These are phyloP conservation scores for Semotilus atromaculatus DNA, from an alignment of 2,797 vertebrate species.

Conservation along the genomic window DNA sequence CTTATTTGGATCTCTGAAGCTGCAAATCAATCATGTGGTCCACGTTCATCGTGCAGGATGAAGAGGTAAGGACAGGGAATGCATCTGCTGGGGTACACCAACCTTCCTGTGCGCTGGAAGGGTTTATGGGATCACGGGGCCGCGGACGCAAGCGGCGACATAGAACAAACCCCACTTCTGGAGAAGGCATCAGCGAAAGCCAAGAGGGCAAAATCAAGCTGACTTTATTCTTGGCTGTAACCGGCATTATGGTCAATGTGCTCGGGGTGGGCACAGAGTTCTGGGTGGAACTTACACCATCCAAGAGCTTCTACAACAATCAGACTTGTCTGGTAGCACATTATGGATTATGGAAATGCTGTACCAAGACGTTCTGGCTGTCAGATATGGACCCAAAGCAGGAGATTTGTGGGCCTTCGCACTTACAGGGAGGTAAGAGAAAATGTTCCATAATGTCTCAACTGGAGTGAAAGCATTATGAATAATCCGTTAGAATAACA, in stretches of 20 bases:
- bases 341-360: slow-evolving; percentile 80
- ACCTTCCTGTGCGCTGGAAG: slow-evolving; percentile 58
- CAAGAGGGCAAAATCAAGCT: slow-evolving; percentile 85
- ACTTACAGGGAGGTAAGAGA: slow-evolving; percentile 77
- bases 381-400: slow-evolving; percentile 70
- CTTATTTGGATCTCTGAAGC: slow-evolving; percentile 20
- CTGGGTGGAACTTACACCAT: slow-evolving; percentile 80
- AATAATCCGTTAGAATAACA: background rate
- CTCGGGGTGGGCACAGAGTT: slow-evolving; percentile 82
- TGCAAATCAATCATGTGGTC: slow-evolving; percentile 82
- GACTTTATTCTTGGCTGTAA: slow-evolving; percentile 71
- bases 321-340: slow-evolving; percentile 75
- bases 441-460: background rate
- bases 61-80: slow-evolving; percentile 67
- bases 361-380: slow-evolving; percentile 75
- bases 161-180: slow-evolving; percentile 58
- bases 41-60: slow-evolving; percentile 84
- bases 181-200: slow-evolving; percentile 75
- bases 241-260: slow-evolving; percentile 76
- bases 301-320: slow-evolving; percentile 70
- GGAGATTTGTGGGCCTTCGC: slow-evolving; percentile 75
- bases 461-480: background rate
- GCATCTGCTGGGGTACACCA: slow-evolving; percentile 41
- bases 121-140: slow-evolving; percentile 68
- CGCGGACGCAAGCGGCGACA: slow-evolving; percentile 71